A percentile compares a stretch with the other conserved stretches of the same genome.
Conservation (phyloP, 1,140 invertebrate species). For the Bombus impatiens region DNA sequence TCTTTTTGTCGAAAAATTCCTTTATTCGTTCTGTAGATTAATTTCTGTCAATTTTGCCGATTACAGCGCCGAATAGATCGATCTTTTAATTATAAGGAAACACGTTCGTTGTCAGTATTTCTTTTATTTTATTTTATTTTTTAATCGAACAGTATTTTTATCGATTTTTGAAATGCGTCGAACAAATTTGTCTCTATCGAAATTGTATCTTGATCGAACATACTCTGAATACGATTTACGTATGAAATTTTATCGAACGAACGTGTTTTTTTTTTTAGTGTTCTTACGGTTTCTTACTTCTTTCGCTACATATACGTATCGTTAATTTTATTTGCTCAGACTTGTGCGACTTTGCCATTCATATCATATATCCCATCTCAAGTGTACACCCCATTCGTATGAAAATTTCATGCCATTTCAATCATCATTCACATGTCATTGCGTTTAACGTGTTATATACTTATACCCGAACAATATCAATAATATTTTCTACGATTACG, state of each 20-base stretch:
- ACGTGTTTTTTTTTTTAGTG: neutral
- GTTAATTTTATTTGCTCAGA: conserved; percentile 41
- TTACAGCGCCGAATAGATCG: conserved; percentile 14
- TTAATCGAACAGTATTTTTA: neutral
- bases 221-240: neutral
- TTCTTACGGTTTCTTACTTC: neutral
- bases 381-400: neutral
- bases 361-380: neutral
- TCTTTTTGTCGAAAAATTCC: too few relatives aligned
- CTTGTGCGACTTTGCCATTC: conserved; percentile 42
- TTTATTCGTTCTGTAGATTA: neutral
- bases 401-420: conserved; percentile 39
- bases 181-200: neutral
- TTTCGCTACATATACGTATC: conserved; percentile 6
- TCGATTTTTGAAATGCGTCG: neutral
- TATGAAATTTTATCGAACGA: neutral
- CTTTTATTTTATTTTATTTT: neutral
- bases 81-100: neutral
- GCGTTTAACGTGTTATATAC: conserved; percentile 33
- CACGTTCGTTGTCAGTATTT: conserved; percentile 7
- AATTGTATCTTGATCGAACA: neutral
- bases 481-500: conserved; percentile 49
- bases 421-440: conserved; percentile 30
- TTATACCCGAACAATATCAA: conserved; percentile 48
- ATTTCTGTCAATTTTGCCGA: neutral